Conservation (phyloP, 2,888 invertebrate genomes). For the Rhodophaea formosa region DNA sequence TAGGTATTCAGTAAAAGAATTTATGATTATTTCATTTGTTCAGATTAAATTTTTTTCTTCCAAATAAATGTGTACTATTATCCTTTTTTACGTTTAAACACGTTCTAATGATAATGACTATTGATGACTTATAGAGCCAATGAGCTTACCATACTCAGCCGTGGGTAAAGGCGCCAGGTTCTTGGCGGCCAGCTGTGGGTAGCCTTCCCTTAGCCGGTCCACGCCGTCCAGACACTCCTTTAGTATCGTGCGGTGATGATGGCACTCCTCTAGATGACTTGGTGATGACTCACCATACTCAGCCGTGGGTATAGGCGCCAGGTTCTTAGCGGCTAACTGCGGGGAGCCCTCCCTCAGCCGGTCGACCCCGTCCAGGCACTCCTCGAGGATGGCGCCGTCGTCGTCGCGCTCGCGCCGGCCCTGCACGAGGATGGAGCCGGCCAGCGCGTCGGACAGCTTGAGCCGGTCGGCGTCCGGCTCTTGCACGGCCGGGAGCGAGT, state of each 20-base stretch:
- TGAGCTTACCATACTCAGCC: conserved; percentile 52
- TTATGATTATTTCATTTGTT: no score
- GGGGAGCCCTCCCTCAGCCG: conserved; percentile 32
- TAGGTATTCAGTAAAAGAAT: no score
- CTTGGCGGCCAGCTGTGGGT: conserved; percentile 39
- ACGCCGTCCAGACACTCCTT: conserved; percentile 51
- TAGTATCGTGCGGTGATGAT: conserved; percentile 46
- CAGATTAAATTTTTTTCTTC: no score
- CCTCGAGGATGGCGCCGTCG: conserved; percentile 51
- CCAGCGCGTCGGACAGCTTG: conserved; percentile 36
- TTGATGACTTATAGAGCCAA: no score
- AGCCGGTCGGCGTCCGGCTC: conserved; percentile 23
- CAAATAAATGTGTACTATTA: no score
- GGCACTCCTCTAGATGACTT: no score
- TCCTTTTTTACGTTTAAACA: no score
- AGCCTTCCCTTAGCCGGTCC: conserved; percentile 30
- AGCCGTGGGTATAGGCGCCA: conserved; percentile 46
- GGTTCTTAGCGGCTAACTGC: conserved; percentile 39
- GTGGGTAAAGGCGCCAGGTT: conserved; percentile 45
- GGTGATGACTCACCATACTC: conserved; percentile 44
- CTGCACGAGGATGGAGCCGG: conserved; percentile 49
- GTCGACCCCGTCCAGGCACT: conserved; percentile 42
- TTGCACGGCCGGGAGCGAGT: conserved; percentile 44
- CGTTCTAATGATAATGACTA: no score
- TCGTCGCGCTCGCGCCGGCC: conserved; percentile 36